These are phyloP conservation scores for Prionailurus viverrinus DNA, from an alignment of 2,113 vertebrate species.

Conservation along the genomic window DNA sequence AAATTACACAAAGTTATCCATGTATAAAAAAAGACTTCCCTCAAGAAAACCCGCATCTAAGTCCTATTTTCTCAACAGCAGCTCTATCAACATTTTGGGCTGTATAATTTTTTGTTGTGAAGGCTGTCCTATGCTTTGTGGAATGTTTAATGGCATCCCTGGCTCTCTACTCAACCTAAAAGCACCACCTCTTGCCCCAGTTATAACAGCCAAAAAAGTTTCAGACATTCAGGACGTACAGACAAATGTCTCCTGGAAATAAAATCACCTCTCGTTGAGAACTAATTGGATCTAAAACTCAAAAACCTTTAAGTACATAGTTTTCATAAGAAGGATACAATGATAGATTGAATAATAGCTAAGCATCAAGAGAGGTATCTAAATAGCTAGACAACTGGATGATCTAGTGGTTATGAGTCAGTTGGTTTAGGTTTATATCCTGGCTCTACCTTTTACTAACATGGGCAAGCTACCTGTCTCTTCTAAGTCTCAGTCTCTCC, in stretches of 20 bases:
- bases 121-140: background rate
- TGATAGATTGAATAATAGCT: background rate
- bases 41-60: slow-evolving; percentile 24
- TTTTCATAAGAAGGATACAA: background rate
- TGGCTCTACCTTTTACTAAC: background rate
- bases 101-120: background rate
- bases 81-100: background rate
- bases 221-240: background rate
- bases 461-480: background rate
- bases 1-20: background rate
- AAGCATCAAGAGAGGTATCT: background rate
- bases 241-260: background rate
- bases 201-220: background rate
- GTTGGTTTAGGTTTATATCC: background rate
- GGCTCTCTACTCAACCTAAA: background rate
- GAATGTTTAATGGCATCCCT: background rate
- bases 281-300: background rate
- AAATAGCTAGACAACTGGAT: background rate
- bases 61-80: background rate
- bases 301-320: background rate
- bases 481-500: background rate
- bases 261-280: background rate
- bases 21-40: background rate
- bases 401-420: background rate
- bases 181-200: background rate